Evolutionary conservation across 2,797 vertebrate genomes (phyloP).

Genomic region (Poecilia wingei): DNA sequence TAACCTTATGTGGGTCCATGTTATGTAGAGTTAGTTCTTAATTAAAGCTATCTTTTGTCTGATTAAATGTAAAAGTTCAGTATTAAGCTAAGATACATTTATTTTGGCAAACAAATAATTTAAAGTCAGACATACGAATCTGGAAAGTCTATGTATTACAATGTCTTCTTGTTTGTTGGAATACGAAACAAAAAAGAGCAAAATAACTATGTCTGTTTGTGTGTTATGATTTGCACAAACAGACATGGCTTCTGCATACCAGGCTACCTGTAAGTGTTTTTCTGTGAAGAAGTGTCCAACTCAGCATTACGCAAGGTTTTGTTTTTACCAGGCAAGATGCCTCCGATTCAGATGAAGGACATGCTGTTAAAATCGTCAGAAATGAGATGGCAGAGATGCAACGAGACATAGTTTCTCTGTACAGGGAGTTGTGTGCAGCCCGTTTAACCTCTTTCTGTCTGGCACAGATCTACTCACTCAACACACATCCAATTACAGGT

Average conservation of each 20-base stretch:
- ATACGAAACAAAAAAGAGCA: background rate
- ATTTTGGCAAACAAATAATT: background rate
- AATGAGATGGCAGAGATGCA: background rate
- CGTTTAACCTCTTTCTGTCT: slow-evolving; percentile 5
- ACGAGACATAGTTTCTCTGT: slow-evolving; percentile 9
- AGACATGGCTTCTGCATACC: background rate
- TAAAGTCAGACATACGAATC: background rate
- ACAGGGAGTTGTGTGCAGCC: background rate
- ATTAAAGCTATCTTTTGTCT: background rate
- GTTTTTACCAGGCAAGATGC: slow-evolving; percentile 8
- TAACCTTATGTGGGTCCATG: too few relatives aligned
- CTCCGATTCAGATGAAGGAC: background rate
- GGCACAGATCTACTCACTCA: background rate
- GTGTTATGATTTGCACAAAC: background rate
- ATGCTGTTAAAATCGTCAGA: slow-evolving; percentile 16
- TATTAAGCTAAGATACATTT: background rate
- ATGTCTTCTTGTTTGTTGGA: background rate
- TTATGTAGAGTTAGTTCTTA: background rate
- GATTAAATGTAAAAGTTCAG: background rate
- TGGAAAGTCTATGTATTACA: background rate
- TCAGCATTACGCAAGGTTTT: slow-evolving; percentile 32
- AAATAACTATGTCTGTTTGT: background rate
- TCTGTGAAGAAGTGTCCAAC: slow-evolving; percentile 4
- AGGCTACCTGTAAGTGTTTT: background rate
- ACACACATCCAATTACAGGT: background rate